These are phyloP conservation scores for Glossophaga mutica DNA, from an alignment of 2,797 vertebrate species.

Conservation along the genomic window DNA sequence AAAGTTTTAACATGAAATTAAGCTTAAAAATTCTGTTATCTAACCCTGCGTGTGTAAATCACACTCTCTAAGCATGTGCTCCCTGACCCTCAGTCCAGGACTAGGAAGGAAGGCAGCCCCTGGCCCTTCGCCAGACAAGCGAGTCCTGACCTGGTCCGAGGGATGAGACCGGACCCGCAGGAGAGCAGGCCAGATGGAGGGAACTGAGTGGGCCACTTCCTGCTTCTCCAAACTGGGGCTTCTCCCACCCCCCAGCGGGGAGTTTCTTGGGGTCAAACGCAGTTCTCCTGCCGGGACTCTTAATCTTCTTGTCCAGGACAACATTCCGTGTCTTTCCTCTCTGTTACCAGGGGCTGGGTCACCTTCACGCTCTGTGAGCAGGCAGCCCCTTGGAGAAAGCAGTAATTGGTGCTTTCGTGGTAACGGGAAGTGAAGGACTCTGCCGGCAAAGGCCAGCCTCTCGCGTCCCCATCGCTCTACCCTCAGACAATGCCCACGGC, in stretches of 20 bases:
- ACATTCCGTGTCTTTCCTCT: background rate
- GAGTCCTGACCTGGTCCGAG: background rate
- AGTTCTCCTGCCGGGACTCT: background rate
- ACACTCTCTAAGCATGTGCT: background rate
- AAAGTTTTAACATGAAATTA: background rate
- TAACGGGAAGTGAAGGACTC: background rate
- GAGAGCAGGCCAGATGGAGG: background rate
- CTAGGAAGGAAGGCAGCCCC: background rate
- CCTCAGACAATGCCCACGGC: background rate
- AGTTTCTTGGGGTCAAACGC: background rate
- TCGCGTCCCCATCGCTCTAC: background rate
- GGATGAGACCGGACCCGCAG: background rate
- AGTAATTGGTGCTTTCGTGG: background rate
- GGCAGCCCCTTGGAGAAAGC: background rate
- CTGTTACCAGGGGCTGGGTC: background rate
- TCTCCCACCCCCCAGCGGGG: background rate
- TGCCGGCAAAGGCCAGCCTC: rapidly evolving
- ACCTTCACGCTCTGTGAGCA: background rate
- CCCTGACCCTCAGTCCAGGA: background rate
- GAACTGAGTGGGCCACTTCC: background rate
- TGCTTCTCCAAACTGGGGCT: background rate
- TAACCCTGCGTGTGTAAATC: background rate
- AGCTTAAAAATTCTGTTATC: background rate
- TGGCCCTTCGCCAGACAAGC: background rate
- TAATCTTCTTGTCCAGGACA: background rate